Evolutionary conservation across 2,888 invertebrate species (phyloP).

Genomic region (Hirtodrosophila histrioides): DNA sequence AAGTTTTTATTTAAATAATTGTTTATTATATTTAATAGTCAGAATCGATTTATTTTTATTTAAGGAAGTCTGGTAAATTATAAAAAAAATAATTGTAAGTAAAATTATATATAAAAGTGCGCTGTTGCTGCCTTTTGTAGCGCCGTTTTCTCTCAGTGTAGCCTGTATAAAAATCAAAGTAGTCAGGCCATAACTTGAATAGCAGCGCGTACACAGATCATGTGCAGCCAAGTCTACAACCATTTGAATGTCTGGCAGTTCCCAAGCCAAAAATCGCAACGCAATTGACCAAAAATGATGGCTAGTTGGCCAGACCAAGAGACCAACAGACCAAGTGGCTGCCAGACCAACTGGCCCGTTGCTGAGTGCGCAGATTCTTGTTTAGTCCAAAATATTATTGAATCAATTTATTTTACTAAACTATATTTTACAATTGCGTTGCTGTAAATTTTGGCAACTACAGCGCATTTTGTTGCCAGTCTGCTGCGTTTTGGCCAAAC

Average conservation of each 20-base stretch:
- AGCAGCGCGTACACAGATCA: conserved; percentile 48
- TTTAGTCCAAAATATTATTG: conserved; percentile 48
- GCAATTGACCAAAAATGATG: conserved; percentile 59
- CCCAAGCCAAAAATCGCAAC: conserved; percentile 30
- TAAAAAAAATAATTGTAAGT: too few relatives aligned
- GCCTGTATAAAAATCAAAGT: conserved; percentile 70
- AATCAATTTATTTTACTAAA: conserved; percentile 18
- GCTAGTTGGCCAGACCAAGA: conserved; percentile 36
- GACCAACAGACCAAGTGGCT: too few relatives aligned
- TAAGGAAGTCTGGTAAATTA: too few relatives aligned
- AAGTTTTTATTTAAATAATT: too few relatives aligned
- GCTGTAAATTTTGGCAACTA: conserved; percentile 45
- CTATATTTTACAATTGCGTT: conserved; percentile 33
- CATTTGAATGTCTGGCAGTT: conserved; percentile 58
- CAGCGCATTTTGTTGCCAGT: conserved; percentile 63
- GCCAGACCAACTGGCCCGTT: conserved; percentile 34
- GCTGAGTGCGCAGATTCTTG: conserved; percentile 68
- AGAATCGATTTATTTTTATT: too few relatives aligned
- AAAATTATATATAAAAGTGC: too few relatives aligned
- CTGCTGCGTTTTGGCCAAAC: conserved; percentile 48
- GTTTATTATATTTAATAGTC: too few relatives aligned
- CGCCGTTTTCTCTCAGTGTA: conserved; percentile 10
- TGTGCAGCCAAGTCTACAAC: conserved; percentile 29
- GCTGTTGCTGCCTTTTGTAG: too few relatives aligned
- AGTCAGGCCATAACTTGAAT: conserved; percentile 67